These are phyloP conservation scores for Phaedon cochleariae DNA, from an alignment of 2,888 invertebrate species.

Conservation along the genomic window DNA sequence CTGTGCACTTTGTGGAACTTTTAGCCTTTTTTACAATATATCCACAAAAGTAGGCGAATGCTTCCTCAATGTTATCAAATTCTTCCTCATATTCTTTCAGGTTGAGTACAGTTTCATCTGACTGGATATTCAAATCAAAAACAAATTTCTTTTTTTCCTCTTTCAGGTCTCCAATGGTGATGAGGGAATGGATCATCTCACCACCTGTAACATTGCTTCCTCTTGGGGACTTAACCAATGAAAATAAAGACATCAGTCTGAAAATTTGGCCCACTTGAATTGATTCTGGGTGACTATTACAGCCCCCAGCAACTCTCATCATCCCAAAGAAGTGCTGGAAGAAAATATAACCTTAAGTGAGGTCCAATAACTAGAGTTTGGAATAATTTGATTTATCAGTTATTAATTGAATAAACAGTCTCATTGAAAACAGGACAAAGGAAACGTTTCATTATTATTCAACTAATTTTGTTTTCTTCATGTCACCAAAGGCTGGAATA, in stretches of 20 bases:
- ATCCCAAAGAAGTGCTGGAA: too few relatives aligned
- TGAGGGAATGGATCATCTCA: neutral
- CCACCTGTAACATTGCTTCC: neutral
- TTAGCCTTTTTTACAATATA: slow-evolving; percentile 1
- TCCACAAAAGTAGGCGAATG: slow-evolving; percentile 7
- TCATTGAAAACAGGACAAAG: too few relatives aligned
- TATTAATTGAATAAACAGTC: too few relatives aligned
- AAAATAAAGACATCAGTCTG: neutral
- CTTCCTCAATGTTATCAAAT: neutral
- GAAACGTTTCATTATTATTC: too few relatives aligned
- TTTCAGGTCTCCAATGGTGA: neutral
- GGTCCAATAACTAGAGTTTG: neutral
- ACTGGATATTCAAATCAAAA: neutral
- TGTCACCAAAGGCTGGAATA: too few relatives aligned
- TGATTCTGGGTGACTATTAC: too few relatives aligned
- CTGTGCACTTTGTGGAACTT: neutral
- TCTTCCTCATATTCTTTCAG: neutral
- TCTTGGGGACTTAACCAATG: neutral
- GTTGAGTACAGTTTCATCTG: neutral
- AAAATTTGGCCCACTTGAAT: too few relatives aligned
- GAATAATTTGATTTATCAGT: neutral
- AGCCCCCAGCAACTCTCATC: too few relatives aligned
- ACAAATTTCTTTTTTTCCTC: slow-evolving; percentile 1
- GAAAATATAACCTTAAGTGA: neutral
- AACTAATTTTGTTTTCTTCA: too few relatives aligned